Evolutionary conservation across 2,797 vertebrate species (phyloP), one percentile per base, ranked within the genome.

Genomic region (Nannoperca obscura): DNA sequence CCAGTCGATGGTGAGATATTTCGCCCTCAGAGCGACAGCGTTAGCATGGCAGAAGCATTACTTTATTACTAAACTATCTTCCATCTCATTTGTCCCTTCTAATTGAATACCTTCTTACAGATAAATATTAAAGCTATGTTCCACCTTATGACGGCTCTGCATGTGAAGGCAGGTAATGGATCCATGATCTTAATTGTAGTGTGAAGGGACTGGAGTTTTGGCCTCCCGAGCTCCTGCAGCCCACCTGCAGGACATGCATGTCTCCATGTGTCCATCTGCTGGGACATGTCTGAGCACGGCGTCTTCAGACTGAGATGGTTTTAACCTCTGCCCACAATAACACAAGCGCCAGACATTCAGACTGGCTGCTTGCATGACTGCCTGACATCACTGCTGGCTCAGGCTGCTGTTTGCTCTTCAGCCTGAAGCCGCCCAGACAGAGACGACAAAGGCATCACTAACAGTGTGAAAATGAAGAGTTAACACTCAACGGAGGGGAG

Each of bases 371-470:
- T 60, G 74, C 64, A 78, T 52, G 82, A 80, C 78, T 58, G 81
- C 47, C 81, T 92, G 92, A 94, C 91, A 88, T 94, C 89, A 94
- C 71, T 7, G 46, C 83, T 94, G 93, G 92, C 88, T 57, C 81
- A 7, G 8, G 24, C 58, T 49, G 54, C 76, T 90, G 92, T 95
- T 93, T 93, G 91, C 84, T 50, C 81, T 70, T 68, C 86, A 86
- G 86, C 65, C 78, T 24, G 80, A 81, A 63, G 76, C 52, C 34
- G 64, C 59, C 77, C 85, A 91, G 85, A 90, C 89, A 50, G 77
- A 85, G 63, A 73, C 58, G 9, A 74, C 66, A 73, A 63, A 75
- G 70, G 15, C 46, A 58, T 30, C 2, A 72, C 73, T 63, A 73
- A 61, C 19, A 46, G 74, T 12, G 71, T 58, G 55, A 76, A 76